Evolutionary conservation across 2,888 invertebrate genomes (phyloP).

Genomic region (Drosophila emarginata): DNA sequence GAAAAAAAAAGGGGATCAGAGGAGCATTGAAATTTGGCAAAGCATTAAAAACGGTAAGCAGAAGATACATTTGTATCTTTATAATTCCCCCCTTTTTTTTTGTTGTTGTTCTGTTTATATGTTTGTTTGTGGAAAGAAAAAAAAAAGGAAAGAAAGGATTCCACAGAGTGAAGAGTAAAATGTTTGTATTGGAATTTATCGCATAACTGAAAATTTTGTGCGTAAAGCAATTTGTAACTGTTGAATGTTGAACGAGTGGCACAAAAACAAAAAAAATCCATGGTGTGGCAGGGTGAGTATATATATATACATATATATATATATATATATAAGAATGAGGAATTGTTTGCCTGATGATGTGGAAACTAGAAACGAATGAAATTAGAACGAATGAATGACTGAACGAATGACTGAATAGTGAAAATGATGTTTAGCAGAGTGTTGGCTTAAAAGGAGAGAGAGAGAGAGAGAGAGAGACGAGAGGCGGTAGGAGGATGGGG

Average conservation of each 20-base stretch:
- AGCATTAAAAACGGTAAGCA: conserved; percentile 35
- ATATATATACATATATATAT: too few relatives aligned
- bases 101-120: not conserved
- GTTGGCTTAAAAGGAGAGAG: too few relatives aligned
- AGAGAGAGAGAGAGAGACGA: too few relatives aligned
- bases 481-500: not conserved
- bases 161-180: conserved; percentile 2
- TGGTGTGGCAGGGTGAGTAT: not conserved
- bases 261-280: not conserved
- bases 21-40: conserved; percentile 29
- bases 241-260: conserved; percentile 43
- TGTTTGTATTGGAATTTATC: conserved; percentile 54
- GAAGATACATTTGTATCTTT: conserved; percentile 8
- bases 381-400: conserved; percentile 18
- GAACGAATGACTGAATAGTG: not conserved
- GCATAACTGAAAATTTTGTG: conserved; percentile 56
- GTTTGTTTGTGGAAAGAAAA: not conserved
- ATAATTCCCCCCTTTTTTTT: not conserved
- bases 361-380: conserved; percentile 38
- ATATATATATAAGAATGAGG: conserved; percentile 24
- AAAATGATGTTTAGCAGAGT: not conserved
- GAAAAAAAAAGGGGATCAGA: not conserved
- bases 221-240: conserved; percentile 60
- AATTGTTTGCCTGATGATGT: conserved; percentile 42
- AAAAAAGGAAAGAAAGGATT: conserved; percentile 4